Evolutionary conservation across 2,113 vertebrate species (phyloP).

Genomic region (Martes martes): DNA sequence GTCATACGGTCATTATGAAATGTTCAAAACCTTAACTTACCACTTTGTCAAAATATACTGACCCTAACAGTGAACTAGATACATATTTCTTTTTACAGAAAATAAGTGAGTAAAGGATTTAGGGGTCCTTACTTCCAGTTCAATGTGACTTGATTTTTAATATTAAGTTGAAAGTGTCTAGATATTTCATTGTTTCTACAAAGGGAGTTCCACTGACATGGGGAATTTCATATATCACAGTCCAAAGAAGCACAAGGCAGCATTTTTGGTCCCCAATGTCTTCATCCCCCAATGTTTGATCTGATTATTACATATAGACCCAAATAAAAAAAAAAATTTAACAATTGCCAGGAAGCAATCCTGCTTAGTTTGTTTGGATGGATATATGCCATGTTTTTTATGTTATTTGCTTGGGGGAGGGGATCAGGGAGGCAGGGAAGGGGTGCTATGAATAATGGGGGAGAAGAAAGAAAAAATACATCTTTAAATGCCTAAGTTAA

Average conservation of each 20-base stretch:
- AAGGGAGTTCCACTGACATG: not conserved
- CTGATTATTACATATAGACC: not conserved
- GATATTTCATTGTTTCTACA: not conserved
- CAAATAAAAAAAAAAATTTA: not conserved
- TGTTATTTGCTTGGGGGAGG: not conserved
- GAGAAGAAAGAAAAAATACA: not conserved
- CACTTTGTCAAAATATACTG: not conserved
- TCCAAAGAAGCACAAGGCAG: not conserved
- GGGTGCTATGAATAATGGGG: not conserved
- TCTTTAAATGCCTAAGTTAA: not conserved
- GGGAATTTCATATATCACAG: not conserved
- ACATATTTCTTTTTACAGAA: not conserved
- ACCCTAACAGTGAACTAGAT: not conserved
- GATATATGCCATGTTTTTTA: not conserved
- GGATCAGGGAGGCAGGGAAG: not conserved
- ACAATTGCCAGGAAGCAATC: not conserved
- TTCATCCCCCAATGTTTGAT: not conserved
- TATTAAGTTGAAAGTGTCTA: not conserved
- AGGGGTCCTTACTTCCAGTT: not conserved
- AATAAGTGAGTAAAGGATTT: not conserved
- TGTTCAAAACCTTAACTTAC: not conserved
- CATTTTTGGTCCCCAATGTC: not conserved
- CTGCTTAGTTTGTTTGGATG: not conserved
- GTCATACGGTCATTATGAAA: not conserved
- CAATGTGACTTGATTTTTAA: not conserved